A percentile compares a stretch with the other conserved stretches of the same genome.
Evolutionary conservation across 2,888 invertebrate genomes (phyloP).

Genomic region (Stenodema calcarata): DNA sequence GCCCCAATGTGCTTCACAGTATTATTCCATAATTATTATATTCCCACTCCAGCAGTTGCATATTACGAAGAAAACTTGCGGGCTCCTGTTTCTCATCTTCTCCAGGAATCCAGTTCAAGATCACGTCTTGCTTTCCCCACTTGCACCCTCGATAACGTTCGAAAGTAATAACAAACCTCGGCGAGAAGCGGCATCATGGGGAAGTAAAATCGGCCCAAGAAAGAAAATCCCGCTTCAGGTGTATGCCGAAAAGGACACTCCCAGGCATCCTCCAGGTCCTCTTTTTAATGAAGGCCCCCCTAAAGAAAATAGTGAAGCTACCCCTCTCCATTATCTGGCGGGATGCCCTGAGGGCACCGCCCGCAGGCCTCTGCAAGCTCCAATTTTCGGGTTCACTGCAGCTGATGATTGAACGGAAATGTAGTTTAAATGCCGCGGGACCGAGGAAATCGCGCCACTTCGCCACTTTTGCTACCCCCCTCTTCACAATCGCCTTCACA

Average conservation of each 20-base stretch:
- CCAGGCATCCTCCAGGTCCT: background rate
- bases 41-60: no score
- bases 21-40: no score
- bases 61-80: no score
- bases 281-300: conserved; percentile 1
- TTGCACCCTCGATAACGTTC: background rate
- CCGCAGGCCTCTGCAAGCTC: background rate
- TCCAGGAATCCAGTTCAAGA: background rate
- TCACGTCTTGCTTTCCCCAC: background rate
- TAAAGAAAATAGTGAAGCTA: background rate
- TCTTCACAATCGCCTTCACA: background rate
- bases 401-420: conserved; percentile 24
- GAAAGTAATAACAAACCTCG: background rate
- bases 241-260: background rate
- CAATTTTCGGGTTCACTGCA: conserved; percentile 24
- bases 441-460: conserved; percentile 20
- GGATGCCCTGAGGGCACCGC: conserved; percentile 8
- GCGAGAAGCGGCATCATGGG: background rate
- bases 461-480: background rate
- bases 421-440: conserved; percentile 16
- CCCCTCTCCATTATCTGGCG: background rate
- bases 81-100: no score
- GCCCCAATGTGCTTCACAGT: no score
- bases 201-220: background rate
- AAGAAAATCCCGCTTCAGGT: background rate